phyloP scores from a whole-genome alignment of 2,797 vertebrate genomes.

The Parauchenoglanis punctatus region DNA sequence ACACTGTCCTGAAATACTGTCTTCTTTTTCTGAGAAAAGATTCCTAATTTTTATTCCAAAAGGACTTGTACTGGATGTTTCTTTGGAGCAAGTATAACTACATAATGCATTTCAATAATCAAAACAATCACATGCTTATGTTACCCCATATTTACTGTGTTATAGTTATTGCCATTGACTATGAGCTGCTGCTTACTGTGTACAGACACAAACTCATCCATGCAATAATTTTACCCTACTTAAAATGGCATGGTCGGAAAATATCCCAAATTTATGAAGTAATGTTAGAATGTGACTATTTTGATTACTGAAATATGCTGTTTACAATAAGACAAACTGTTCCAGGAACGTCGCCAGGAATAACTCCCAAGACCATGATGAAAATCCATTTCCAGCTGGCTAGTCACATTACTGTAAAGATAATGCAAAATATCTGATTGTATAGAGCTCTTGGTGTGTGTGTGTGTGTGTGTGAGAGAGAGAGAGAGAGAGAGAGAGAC shows the following conservation, averaged over 20 bases:
- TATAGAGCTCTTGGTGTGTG: background rate
- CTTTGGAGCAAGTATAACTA: background rate
- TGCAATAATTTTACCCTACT: background rate
- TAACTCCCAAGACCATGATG: background rate
- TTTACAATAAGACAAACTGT: constrained; percentile 25
- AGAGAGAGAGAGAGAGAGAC: background rate
- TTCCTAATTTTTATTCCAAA: background rate
- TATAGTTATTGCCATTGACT: background rate
- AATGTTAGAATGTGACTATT: constrained; percentile 26
- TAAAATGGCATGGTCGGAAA: background rate
- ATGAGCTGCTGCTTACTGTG: constrained; percentile 12
- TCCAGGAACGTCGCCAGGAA: background rate
- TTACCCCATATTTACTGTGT: constrained; percentile 17
- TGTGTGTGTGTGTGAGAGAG: background rate
- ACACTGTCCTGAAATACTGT: background rate
- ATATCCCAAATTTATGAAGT: constrained; percentile 23
- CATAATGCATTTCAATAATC: constrained; percentile 10
- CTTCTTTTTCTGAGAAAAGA: background rate
- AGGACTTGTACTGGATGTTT: background rate
- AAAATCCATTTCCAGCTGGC: background rate
- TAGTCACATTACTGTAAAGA: constrained; percentile 1
- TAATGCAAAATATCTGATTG: background rate
- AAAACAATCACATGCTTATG: constrained; percentile 28
- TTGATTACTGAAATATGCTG: constrained; percentile 28
- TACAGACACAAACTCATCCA: constrained; percentile 7